Base-by-base conservation (phyloP, 2,888 invertebrate genomes). In the Diarsia brunnea region DNA sequence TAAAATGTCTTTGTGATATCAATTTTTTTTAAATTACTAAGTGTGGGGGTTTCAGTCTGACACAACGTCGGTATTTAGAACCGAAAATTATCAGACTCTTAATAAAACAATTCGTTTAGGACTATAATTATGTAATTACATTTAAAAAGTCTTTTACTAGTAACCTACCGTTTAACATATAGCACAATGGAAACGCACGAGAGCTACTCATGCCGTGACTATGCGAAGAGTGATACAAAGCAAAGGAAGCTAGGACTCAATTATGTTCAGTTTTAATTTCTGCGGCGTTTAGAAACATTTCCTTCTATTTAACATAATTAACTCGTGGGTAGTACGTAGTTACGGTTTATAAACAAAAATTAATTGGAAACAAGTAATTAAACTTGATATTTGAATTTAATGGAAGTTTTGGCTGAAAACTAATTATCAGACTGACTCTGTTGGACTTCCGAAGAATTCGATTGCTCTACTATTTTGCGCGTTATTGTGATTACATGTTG, bases 251-350 rank as follows among this genome's bases (percentile, higher is more conserved):
- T 90, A 83, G 84, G 87, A 87, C 88, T 87, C 81, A 89, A 88
- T 90, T 88, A 88, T 77, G 78, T 84, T 79, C 78, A 82, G 73
- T 89, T 91, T 90, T 88, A 91, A 90, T 90, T 88, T 85, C 72
- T 82, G 73, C 74, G 53, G 64, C 81, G 84, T 88, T 90, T 87
- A 85, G 73, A 79, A 85, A 86, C 73, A 81, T 88, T 83, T 77
- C 60, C 67, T 64, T 73, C 66, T 73, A 80, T 85, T 80, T 78
- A 79, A 53, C n/a, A 24, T 60, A 74, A 71, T 71, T 81, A 76
- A 55, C 67, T 79, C 45, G 49, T 14, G 45, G 24, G 8, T 45
- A 69, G 71, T 53, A 31, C 31, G 31, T 64, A 55, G 11, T 73
- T 47, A 19, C 12, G 8, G 27, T 11, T 60, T 78, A 58, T 24